Evolutionary conservation across 2,888 invertebrate species (phyloP).

Genomic region (Patella ulyssiponensis): DNA sequence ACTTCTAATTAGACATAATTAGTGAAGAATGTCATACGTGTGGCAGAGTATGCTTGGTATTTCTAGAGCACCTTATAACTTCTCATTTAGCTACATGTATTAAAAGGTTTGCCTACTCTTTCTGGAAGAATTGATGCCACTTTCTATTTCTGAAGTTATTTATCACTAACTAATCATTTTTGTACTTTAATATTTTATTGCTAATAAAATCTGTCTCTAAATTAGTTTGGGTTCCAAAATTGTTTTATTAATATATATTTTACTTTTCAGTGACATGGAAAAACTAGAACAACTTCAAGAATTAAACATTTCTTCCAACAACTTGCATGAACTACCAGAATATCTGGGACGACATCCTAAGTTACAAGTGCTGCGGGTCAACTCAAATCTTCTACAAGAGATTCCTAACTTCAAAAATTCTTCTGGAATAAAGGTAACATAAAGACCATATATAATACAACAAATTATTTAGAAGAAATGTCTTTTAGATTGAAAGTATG

Average conservation of each 20-base stretch:
- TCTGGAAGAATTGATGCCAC: no score
- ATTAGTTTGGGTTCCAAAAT: no score
- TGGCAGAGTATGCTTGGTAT: no score
- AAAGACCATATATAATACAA: background rate
- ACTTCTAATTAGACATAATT: no score
- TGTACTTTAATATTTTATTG: no score
- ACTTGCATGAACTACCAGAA: conserved; percentile 67
- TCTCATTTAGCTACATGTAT: no score
- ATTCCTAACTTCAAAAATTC: conserved; percentile 72
- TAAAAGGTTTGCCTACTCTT: no score
- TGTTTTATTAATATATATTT: background rate
- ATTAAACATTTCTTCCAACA: conserved; percentile 73
- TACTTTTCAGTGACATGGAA: conserved; percentile 62
- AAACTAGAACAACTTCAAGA: conserved; percentile 70
- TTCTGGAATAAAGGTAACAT: conserved; percentile 67
- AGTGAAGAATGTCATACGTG: no score
- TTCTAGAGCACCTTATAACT: no score
- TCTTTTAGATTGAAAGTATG: background rate
- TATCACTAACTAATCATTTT: no score
- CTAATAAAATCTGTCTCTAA: no score
- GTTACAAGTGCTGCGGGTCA: conserved; percentile 71
- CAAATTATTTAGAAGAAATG: background rate
- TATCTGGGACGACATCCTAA: conserved; percentile 68
- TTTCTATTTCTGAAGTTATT: no score
- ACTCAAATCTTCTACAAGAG: conserved; percentile 71